Evolutionary conservation across 2,888 invertebrate species (phyloP), one percentile per base, ranked within the genome.

Genomic region (Cynaeus angustus): DNA sequence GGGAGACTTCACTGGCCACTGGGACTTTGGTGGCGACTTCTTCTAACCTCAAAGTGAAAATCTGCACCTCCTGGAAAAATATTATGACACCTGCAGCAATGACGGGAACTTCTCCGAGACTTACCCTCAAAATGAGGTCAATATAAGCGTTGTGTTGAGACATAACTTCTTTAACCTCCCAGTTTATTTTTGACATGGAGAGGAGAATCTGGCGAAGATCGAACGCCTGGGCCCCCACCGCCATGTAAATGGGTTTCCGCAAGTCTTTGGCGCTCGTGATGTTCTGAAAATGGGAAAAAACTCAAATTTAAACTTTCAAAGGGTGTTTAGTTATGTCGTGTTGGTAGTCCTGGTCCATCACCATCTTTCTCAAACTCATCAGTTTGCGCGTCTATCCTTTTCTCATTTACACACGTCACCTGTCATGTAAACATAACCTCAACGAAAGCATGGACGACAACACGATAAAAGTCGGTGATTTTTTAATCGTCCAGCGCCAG

Each of bases 121-220:
- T 30, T 83, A 91, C 91, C 82, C 87, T 85, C 37, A 93, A 88
- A 53, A 95, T 87, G 81, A 91, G 88, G 78, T 96, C 94, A 8
- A 95, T 91, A 82, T 99, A 99, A 1, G 89, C 86, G 81, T 95
- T 98, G 82, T 99, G 98, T 79, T 98, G 95, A 0, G 95, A 96
- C 86, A 95, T 96, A 0, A 99, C 96, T 79, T 95, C 96, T 87
- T 95, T 96, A 68, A 99, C 91, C 85, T 96, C 91, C 98, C 98
- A 99, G 84, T 94, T 94, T 0, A 98, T 96, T 85, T 92, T 92
- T 62, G 94, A 92, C 93, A 99, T 98, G n/a, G 92, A 89, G 70
- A 90, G 87, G 6, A 98, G 85, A 28, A 95, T 90, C 10, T 90
- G 88, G 38, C 92, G 89, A 4, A 93, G 89, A 82, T 97, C 94